A percentile compares a stretch with the other conserved stretches of the same genome.
Conservation (phyloP, 2,888 invertebrate species). For the Pandemis heparana region DNA sequence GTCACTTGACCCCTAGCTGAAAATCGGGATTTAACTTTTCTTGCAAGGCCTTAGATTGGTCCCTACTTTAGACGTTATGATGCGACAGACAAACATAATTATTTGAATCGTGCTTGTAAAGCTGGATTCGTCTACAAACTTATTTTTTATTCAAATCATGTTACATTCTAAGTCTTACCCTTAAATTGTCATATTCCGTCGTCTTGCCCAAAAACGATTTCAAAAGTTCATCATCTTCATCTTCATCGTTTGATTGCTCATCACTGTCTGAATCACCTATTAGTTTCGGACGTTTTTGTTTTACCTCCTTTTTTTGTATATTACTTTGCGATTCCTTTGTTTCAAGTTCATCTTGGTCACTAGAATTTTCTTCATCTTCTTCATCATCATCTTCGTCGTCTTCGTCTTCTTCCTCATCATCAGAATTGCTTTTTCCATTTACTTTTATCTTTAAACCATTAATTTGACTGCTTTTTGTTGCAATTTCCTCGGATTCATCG, state of each 20-base stretch:
- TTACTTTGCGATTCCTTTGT: constrained; percentile 36
- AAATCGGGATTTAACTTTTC: too few species aligned
- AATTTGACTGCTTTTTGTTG: constrained; percentile 35
- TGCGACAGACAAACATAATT: too few species aligned
- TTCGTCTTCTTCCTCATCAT: constrained; percentile 50
- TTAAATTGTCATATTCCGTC: constrained; percentile 70
- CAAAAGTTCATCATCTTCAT: constrained; percentile 43
- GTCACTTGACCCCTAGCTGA: too few species aligned
- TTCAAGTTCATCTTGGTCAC: constrained; percentile 44
- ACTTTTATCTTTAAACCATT: constrained; percentile 46
- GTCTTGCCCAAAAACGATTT: constrained; percentile 68
- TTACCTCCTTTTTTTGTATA: constrained; percentile 47
- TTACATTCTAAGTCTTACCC: constrained; percentile 56
- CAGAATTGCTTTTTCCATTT: constrained; percentile 54
- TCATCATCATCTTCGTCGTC: constrained; percentile 44
- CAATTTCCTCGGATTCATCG: constrained; percentile 37
- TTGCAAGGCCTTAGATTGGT: too few species aligned
- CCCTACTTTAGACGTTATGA: too few species aligned
- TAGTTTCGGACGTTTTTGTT: constrained; percentile 41
- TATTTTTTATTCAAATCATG: neutral
- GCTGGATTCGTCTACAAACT: neutral
- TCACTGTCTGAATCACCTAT: constrained; percentile 48
- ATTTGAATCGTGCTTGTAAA: neutral
- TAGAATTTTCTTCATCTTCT: constrained; percentile 33
- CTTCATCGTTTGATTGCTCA: constrained; percentile 34